phyloP scores from a whole-genome alignment of 2,113 vertebrate genomes.

The Cololabis saira region DNA sequence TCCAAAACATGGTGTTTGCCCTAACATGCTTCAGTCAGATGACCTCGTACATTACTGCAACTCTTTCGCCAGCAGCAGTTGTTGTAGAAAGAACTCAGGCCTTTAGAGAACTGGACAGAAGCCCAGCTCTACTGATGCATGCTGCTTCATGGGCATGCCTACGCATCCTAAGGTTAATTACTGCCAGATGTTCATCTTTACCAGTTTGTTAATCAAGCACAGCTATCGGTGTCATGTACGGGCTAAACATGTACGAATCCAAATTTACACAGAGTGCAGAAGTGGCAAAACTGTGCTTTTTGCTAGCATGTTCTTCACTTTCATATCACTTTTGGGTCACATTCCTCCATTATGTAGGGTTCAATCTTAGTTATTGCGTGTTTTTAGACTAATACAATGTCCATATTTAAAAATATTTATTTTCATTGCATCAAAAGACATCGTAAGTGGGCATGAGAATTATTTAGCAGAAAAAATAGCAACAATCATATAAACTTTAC shows the following conservation, averaged over 20 bases:
- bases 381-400: too few species aligned
- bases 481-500: too few species aligned
- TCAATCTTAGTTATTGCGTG: too few species aligned
- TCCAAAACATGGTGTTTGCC: constrained; percentile 30
- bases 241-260: not conserved
- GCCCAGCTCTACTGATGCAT: constrained; percentile 54
- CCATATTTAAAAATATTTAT: too few species aligned
- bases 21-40: constrained; percentile 20
- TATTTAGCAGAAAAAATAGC: too few species aligned
- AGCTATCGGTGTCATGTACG: constrained; percentile 51
- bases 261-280: constrained; percentile 21
- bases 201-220: constrained; percentile 72
- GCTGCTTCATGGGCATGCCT: constrained; percentile 56
- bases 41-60: constrained; percentile 19
- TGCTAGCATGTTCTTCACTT: too few species aligned
- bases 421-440: too few species aligned
- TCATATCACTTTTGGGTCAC: too few species aligned
- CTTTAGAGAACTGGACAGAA: constrained; percentile 56
- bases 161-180: constrained; percentile 75
- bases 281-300: not conserved
- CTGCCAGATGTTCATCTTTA: constrained; percentile 70
- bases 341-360: too few species aligned
- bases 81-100: constrained; percentile 22
- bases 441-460: too few species aligned
- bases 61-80: constrained; percentile 18